Evolutionary conservation across 2,113 vertebrate species (phyloP).

Genomic region (Microtus ochrogaster): DNA sequence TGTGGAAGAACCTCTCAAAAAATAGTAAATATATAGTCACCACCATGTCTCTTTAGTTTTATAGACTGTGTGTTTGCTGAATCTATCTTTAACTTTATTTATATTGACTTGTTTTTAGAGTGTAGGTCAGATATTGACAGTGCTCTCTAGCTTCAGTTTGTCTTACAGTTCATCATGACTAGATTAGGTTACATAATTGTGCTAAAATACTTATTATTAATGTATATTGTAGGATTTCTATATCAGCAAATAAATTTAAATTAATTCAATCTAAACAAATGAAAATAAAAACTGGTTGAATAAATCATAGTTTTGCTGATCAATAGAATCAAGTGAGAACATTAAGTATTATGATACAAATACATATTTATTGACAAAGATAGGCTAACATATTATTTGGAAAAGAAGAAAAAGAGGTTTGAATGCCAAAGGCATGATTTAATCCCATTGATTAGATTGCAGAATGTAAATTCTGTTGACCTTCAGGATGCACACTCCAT

Average conservation of each 20-base stretch:
- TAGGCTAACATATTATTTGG: not conserved
- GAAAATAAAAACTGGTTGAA: conserved; percentile 8
- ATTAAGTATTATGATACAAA: conserved; percentile 37
- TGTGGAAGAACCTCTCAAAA: not conserved
- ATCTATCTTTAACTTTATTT: not conserved
- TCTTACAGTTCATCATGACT: not conserved
- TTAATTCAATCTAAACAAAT: not conserved
- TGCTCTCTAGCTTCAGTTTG: not conserved
- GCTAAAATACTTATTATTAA: not conserved
- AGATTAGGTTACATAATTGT: not conserved
- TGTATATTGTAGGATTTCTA: not conserved
- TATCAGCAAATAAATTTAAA: conserved; percentile 20
- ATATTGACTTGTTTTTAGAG: not conserved
- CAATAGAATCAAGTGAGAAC: not conserved
- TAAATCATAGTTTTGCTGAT: conserved; percentile 30
- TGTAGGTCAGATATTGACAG: not conserved
- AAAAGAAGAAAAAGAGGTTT: not conserved
- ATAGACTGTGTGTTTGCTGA: not conserved
- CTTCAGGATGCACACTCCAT: not conserved
- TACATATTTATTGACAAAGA: conserved; percentile 23
- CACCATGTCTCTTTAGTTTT: not conserved
- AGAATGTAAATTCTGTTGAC: not conserved
- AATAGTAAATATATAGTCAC: not conserved
- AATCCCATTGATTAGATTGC: not conserved
- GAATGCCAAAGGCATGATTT: not conserved